These are phyloP conservation scores for Gymnosoma rotundatum DNA, from an alignment of 2,888 invertebrate genomes.

Conservation along the genomic window DNA sequence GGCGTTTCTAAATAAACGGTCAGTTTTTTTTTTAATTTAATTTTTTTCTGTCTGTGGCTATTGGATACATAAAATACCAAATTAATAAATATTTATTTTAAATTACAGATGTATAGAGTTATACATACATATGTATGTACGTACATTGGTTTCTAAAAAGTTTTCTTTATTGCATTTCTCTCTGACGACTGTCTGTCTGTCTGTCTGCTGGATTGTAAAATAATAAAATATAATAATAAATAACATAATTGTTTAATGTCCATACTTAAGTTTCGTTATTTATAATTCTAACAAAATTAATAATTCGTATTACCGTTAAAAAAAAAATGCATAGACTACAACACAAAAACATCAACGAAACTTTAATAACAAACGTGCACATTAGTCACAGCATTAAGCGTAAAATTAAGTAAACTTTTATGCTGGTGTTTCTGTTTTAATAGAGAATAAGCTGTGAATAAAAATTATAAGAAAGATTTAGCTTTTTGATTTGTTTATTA, in stretches of 20 bases:
- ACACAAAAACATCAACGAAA: no score
- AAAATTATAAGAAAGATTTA: no score
- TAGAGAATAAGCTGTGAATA: not conserved
- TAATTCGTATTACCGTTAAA: no score
- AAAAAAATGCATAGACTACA: not conserved
- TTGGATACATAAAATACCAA: constrained; percentile 48
- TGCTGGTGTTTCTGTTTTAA: not conserved
- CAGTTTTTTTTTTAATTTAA: constrained; percentile 21
- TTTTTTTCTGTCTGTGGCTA: constrained; percentile 44
- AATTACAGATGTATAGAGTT: not conserved
- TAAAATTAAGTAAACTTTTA: not conserved
- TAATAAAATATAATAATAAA: no score
- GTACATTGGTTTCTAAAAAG: constrained; percentile 1
- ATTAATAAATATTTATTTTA: constrained; percentile 21
- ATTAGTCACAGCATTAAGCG: not conserved
- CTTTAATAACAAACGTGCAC: not conserved
- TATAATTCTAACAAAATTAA: no score
- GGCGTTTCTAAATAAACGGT: not conserved
- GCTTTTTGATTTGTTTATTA: no score
- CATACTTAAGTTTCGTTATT: not conserved
- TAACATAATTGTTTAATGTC: not conserved
- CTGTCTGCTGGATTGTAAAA: no score
- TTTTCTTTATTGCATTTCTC: not conserved
- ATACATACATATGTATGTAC: no score
- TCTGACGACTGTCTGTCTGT: no score